Percentiles rank a stretch among this genome's conserved stretches.
phyloP scores from a whole-genome alignment of 2,888 invertebrate genomes.

The Lasioglossum leucozonium region DNA sequence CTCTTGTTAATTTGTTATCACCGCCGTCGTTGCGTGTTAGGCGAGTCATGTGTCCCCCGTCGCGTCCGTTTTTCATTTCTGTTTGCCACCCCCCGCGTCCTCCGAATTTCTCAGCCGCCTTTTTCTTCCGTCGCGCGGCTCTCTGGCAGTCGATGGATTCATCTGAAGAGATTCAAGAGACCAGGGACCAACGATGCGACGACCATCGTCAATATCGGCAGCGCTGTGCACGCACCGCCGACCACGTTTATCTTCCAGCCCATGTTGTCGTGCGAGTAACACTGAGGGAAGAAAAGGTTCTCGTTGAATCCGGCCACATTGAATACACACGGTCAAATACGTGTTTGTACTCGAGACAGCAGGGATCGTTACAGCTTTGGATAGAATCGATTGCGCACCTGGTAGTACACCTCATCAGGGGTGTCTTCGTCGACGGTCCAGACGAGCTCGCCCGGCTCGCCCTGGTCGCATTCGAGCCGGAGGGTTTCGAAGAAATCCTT shows the following conservation, averaged over 20 bases:
- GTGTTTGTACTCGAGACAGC: too few species aligned
- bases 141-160: slow-evolving; percentile 60
- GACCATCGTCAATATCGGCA: slow-evolving; percentile 65
- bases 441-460: slow-evolving; percentile 90
- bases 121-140: not conserved
- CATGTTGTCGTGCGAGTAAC: slow-evolving; percentile 95
- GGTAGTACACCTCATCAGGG: slow-evolving; percentile 94
- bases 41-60: slow-evolving; percentile 10
- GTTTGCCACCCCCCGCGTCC: slow-evolving; percentile 4
- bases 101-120: not conserved
- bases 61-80: not conserved
- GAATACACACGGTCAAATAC: too few species aligned
- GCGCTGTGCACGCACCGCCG: slow-evolving; percentile 56
- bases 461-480: slow-evolving; percentile 90
- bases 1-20: slow-evolving; percentile 50
- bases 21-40: slow-evolving; percentile 42
- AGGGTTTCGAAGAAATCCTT: slow-evolving; percentile 92
- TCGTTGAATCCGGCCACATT: not conserved
- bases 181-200: slow-evolving; percentile 55
- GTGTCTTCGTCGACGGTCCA: slow-evolving; percentile 95
- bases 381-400: slow-evolving; percentile 86
- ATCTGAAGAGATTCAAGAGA: slow-evolving; percentile 66
- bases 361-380: too few species aligned
- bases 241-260: slow-evolving; percentile 97
- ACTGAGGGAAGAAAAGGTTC: slow-evolving; percentile 86